These are phyloP conservation scores for Hippocampus guttulatus DNA, from an alignment of 2,113 vertebrate species.

Conservation along the genomic window DNA sequence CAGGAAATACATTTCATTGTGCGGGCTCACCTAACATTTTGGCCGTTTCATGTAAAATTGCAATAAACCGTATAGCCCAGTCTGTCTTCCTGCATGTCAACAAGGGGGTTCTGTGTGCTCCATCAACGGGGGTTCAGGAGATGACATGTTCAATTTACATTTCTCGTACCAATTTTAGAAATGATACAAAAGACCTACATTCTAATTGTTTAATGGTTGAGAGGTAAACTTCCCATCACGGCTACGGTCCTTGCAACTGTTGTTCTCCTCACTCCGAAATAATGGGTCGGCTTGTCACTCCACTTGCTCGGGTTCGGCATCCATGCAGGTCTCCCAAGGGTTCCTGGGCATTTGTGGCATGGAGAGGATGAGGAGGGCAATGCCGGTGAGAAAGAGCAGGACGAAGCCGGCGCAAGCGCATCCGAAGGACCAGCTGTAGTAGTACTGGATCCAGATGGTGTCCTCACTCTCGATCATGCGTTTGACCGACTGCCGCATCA, in stretches of 20 bases:
- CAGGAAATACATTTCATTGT: neutral
- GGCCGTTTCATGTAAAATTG: neutral
- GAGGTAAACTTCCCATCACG: conserved; percentile 13
- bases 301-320: conserved; percentile 81
- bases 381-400: conserved; percentile 85
- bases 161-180: neutral
- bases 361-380: conserved; percentile 84
- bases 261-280: conserved; percentile 18
- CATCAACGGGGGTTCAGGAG: neutral
- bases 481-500: conserved; percentile 93
- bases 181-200: conserved; percentile 12
- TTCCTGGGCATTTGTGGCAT: conserved; percentile 95
- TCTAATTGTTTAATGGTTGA: conserved; percentile 12
- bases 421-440: conserved; percentile 90
- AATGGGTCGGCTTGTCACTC: conserved; percentile 50
- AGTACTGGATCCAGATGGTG: conserved; percentile 85
- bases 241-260: conserved; percentile 9
- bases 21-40: neutral
- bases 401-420: conserved; percentile 84
- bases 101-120: neutral
- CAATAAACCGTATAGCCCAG: neutral
- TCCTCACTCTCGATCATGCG: conserved; percentile 93
- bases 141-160: neutral
- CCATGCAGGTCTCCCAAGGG: conserved; percentile 98
- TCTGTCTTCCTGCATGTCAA: neutral